Conservation (phyloP, 2,797 vertebrate species). For the Anguilla pacifica region DNA sequence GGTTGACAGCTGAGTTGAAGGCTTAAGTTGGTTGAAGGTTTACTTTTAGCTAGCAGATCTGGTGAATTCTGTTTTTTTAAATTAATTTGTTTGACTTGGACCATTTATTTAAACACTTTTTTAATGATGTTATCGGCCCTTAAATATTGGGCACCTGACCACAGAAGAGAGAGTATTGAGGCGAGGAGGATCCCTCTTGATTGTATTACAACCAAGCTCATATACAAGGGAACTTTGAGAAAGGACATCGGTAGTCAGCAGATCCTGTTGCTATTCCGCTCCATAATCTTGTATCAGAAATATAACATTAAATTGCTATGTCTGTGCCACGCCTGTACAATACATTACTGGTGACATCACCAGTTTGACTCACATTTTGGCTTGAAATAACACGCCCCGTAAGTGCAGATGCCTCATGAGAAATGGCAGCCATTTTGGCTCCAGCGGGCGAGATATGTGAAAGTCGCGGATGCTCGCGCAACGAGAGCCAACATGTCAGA, state of each 20-base stretch:
- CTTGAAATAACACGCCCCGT: constrained; percentile 44
- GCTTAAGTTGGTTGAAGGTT: neutral
- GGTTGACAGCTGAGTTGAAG: neutral
- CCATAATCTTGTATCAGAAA: neutral
- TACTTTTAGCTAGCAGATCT: neutral
- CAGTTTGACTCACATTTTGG: constrained; percentile 69
- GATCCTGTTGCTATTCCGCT: neutral
- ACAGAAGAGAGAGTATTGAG: neutral
- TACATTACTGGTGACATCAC: constrained; percentile 71
- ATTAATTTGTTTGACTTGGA: neutral
- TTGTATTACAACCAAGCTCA: neutral
- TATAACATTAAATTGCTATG: constrained; percentile 5
- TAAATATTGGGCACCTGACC: neutral
- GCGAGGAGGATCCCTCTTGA: neutral
- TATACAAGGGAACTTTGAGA: neutral
- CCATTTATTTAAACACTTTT: neutral
- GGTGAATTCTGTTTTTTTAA: neutral
- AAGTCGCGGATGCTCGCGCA: constrained; percentile 4
- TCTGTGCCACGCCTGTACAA: constrained; percentile 70
- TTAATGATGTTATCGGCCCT: neutral
- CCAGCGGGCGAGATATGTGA: constrained; percentile 23
- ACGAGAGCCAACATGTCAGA: constrained; percentile 60
- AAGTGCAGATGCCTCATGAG: constrained; percentile 48
- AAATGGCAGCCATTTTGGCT: constrained; percentile 63
- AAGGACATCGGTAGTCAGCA: neutral